Percentiles rank a stretch among this genome's conserved stretches.
Conservation (phyloP, 23 tunicate species). For the Clavelina lepadiformis region DNA sequence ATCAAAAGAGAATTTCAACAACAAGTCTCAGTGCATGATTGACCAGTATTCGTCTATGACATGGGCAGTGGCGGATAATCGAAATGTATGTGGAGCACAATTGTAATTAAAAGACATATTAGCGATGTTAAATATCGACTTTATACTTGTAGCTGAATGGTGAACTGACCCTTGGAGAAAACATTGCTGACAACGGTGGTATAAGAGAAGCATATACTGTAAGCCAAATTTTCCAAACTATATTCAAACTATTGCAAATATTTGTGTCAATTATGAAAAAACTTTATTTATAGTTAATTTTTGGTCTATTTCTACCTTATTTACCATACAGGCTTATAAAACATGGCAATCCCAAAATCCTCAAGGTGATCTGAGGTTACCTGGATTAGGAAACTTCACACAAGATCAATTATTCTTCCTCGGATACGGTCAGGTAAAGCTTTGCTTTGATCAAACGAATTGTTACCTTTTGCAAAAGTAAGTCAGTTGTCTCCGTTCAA, state of each 20-base stretch:
- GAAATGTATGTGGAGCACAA: slow-evolving; percentile 18
- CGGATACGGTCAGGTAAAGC: slow-evolving; percentile 76
- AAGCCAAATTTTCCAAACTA: no score
- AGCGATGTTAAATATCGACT: neutral
- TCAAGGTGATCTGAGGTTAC: slow-evolving; percentile 51
- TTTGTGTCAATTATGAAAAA: neutral
- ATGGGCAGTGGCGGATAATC: slow-evolving; percentile 63
- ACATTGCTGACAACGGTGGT: slow-evolving; percentile 97
- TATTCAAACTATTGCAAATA: no score
- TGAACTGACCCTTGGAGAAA: slow-evolving; percentile 83
- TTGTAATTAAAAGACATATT: no score
- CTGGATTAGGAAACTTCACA: slow-evolving; percentile 55
- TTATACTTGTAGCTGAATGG: slow-evolving; percentile 59
- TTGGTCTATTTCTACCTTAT: neutral
- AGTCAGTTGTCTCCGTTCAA: no score
- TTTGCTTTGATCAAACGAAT: no score
- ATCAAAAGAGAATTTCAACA: slow-evolving; percentile 46
- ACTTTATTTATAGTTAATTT: neutral
- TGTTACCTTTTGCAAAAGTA: no score
- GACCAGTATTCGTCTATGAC: slow-evolving; percentile 60
- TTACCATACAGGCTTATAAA: slow-evolving; percentile 51
- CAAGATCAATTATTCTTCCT: slow-evolving; percentile 82
- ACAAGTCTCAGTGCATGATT: slow-evolving; percentile 52
- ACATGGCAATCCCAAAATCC: slow-evolving; percentile 67
- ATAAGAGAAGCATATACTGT: slow-evolving; percentile 74